phyloP scores from a whole-genome alignment of 2,113 vertebrate genomes.

The Saimiri boliviensis region DNA sequence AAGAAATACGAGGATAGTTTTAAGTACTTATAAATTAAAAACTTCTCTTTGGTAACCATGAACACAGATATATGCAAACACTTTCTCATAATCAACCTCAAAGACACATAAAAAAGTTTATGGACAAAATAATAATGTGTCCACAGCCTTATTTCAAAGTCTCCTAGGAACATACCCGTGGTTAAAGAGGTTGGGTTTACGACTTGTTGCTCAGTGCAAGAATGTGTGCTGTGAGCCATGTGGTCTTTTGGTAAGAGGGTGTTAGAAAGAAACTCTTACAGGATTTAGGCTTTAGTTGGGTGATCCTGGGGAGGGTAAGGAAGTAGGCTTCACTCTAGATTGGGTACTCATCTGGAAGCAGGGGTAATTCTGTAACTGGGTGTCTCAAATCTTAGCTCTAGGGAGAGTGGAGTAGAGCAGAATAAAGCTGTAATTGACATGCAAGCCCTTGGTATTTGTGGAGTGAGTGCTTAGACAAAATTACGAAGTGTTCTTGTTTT shows the following conservation, averaged over 20 bases:
- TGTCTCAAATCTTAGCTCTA: background rate
- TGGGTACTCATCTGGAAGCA: background rate
- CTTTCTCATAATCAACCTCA: background rate
- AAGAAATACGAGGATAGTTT: background rate
- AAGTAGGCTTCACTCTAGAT: background rate
- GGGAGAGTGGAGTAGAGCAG: background rate
- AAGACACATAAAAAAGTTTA: background rate
- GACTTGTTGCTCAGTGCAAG: background rate
- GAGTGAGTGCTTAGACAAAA: background rate
- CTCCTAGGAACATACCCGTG: background rate
- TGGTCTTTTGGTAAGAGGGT: background rate
- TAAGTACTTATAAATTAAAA: background rate
- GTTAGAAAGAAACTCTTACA: background rate
- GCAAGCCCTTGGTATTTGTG: background rate
- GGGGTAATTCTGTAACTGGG: background rate
- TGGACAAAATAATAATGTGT: background rate
- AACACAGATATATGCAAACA: background rate
- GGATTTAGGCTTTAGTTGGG: background rate
- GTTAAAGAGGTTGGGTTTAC: background rate
- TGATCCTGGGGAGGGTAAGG: background rate
- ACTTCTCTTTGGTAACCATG: background rate
- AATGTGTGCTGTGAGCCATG: background rate
- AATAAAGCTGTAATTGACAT: background rate
- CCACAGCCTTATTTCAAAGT: background rate
- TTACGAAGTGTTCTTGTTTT: background rate